Conservation (phyloP, 2,113 vertebrate genomes). For the Laticauda laticaudata region DNA sequence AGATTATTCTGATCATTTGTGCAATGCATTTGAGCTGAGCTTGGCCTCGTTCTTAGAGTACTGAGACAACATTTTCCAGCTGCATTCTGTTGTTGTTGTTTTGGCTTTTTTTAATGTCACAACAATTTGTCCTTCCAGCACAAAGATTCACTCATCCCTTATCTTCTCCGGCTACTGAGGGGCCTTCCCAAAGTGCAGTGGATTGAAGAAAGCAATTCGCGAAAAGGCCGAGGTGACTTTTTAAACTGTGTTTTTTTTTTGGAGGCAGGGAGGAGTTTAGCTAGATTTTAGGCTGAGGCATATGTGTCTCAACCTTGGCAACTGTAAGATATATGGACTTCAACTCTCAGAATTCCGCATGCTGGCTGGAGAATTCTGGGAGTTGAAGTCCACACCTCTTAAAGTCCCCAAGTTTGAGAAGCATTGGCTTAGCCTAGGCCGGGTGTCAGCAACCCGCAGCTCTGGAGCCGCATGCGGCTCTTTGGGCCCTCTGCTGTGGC, state of each 20-base stretch:
- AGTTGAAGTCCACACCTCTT: background rate
- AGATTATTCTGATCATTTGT: background rate
- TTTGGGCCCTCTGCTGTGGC: too few species aligned
- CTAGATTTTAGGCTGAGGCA: background rate
- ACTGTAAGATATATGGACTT: background rate
- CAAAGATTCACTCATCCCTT: slow-evolving; percentile 88
- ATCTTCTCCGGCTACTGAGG: slow-evolving; percentile 88
- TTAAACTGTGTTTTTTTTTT: background rate
- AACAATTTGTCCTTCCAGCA: slow-evolving; percentile 72
- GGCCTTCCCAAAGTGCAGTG: slow-evolving; percentile 91
- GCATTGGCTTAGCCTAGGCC: too few species aligned
- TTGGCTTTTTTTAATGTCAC: too few species aligned
- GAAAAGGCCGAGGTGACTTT: slow-evolving; percentile 84
- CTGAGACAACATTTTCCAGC: background rate
- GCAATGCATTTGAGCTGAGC: background rate
- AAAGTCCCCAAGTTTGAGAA: too few species aligned
- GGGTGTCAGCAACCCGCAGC: too few species aligned
- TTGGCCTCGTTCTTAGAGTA: background rate
- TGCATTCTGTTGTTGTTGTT: background rate
- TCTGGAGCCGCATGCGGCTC: too few species aligned
- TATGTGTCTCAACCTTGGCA: background rate
- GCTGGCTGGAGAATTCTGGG: background rate
- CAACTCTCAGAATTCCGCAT: background rate
- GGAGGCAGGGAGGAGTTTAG: background rate
- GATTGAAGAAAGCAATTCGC: slow-evolving; percentile 90